phyloP scores from a whole-genome alignment of 2,113 vertebrate genomes.

The Tetrao urogallus region DNA sequence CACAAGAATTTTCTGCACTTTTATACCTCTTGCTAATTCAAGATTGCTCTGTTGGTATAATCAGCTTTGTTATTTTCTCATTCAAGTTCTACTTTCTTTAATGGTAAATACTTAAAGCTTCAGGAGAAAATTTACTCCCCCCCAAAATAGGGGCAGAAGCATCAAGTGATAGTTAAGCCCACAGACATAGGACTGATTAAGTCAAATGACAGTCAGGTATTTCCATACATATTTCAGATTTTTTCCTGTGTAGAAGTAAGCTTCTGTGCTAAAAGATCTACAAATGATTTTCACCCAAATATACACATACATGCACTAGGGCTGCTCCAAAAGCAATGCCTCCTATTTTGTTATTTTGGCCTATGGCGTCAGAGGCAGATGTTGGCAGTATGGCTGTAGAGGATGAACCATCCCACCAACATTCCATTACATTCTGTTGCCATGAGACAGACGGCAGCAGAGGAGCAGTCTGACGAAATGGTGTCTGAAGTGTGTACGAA shows the following conservation, averaged over 20 bases:
- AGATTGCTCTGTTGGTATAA: neutral
- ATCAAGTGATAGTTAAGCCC: constrained; percentile 25
- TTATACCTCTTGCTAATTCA: neutral
- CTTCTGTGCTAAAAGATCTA: neutral
- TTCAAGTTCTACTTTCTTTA: constrained; percentile 24
- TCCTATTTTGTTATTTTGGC: too few relatives aligned
- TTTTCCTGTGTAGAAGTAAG: neutral
- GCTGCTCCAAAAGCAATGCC: neutral
- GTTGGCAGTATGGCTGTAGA: too few relatives aligned
- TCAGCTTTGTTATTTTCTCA: neutral
- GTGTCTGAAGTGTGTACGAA: too few relatives aligned
- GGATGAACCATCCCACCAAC: too few relatives aligned
- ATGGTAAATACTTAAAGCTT: neutral
- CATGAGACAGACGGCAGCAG: too few relatives aligned
- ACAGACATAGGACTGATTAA: constrained; percentile 36
- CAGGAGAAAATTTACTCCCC: constrained; percentile 22
- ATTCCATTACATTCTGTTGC: too few relatives aligned
- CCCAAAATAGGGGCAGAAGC: constrained; percentile 37
- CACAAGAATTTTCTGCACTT: neutral
- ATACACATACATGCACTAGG: neutral
- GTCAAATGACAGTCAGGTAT: constrained; percentile 34
- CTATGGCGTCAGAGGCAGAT: too few relatives aligned
- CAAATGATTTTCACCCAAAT: neutral
- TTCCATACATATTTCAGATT: neutral
- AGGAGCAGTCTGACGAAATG: too few relatives aligned